A percentile compares a stretch with the other conserved stretches of the same genome.
phyloP scores from a whole-genome alignment of 1,140 invertebrate genomes.

The Pachypeltis micranthus region DNA sequence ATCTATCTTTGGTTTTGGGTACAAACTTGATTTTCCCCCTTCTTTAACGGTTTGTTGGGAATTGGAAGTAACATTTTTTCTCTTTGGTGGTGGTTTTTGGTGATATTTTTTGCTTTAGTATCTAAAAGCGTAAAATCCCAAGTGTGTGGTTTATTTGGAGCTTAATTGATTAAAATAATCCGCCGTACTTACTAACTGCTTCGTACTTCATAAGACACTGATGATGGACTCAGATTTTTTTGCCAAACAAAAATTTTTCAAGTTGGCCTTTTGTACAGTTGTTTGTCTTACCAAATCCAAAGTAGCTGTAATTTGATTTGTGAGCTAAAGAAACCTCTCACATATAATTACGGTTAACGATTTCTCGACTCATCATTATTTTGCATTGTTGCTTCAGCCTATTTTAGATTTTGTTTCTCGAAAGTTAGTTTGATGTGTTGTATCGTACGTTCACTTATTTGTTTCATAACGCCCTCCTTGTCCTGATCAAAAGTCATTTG shows the following conservation, averaged over 20 bases:
- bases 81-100: neutral
- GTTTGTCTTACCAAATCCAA: too few relatives aligned
- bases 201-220: slow-evolving; percentile 1
- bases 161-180: neutral
- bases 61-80: neutral
- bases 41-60: neutral
- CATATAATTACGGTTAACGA: neutral
- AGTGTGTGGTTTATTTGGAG: neutral
- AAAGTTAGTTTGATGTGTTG: too few relatives aligned
- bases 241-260: too few relatives aligned
- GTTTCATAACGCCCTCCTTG: too few relatives aligned
- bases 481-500: too few relatives aligned
- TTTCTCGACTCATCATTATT: too few relatives aligned
- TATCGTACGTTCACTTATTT: too few relatives aligned
- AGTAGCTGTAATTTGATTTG: neutral
- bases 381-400: too few relatives aligned
- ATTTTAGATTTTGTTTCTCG: too few relatives aligned
- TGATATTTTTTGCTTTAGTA: slow-evolving; percentile 4
- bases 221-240: slow-evolving; percentile 5
- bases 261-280: too few relatives aligned
- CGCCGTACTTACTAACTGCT: neutral
- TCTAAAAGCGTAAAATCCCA: neutral
- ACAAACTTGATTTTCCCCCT: neutral
- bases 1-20: neutral
- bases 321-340: neutral